Percentiles rank a stretch among this genome's conserved stretches.
Evolutionary conservation across 2,113 vertebrate genomes (phyloP).

Genomic region (Sylvia atricapilla): DNA sequence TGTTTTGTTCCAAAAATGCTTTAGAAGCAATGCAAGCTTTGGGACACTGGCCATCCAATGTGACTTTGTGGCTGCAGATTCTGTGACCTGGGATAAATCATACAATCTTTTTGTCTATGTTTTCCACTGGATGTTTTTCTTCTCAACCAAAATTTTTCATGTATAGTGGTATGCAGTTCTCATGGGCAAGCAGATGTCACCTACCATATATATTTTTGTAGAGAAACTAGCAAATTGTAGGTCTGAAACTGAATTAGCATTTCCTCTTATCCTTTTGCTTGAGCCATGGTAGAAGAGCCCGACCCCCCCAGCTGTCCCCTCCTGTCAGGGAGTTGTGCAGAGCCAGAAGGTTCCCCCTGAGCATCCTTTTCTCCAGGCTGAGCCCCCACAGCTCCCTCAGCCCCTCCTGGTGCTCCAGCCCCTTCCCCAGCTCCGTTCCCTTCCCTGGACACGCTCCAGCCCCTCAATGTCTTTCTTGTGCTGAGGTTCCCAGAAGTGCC

Average conservation of each 20-base stretch:
- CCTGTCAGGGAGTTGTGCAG: background rate
- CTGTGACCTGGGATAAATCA: slow-evolving; percentile 25
- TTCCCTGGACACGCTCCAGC: background rate
- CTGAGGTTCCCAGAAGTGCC: background rate
- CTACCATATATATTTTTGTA: background rate
- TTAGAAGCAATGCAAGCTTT: background rate
- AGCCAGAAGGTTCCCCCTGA: background rate
- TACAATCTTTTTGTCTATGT: background rate
- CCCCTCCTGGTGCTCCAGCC: background rate
- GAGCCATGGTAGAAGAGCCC: background rate
- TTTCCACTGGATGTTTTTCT: background rate
- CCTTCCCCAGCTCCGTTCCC: background rate
- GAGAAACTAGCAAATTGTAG: background rate
- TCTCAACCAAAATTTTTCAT: background rate
- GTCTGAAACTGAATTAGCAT: background rate
- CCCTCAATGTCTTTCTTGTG: background rate
- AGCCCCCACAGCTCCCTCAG: background rate
- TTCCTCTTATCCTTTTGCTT: background rate
- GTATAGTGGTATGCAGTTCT: background rate
- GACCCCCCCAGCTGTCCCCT: rapidly evolving
- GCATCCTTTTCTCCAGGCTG: background rate
- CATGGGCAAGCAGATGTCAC: background rate
- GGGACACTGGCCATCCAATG: too few species aligned
- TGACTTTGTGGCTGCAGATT: background rate
- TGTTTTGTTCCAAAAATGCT: background rate